These are phyloP conservation scores for Dipodomys spectabilis DNA, from an alignment of 2,113 vertebrate genomes.

Conservation along the genomic window DNA sequence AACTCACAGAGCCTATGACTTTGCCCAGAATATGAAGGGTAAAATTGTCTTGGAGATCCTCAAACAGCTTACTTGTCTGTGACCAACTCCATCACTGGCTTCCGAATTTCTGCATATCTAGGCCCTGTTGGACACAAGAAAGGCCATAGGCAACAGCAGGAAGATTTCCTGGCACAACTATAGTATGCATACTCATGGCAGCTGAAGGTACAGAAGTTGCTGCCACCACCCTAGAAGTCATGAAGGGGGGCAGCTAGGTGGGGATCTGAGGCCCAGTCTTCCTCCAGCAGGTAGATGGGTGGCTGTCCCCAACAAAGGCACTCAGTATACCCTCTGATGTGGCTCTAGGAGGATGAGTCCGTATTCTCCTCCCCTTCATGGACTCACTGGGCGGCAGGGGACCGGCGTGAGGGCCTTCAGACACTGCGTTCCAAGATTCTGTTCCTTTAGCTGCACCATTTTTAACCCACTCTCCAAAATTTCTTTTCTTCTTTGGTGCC, in stretches of 20 bases:
- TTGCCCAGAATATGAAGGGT: not conserved
- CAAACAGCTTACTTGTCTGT: not conserved
- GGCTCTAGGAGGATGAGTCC: not conserved
- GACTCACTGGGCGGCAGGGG: not conserved
- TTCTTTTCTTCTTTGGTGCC: no score
- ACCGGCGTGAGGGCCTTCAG: not conserved
- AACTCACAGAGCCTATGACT: not conserved
- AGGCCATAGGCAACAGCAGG: not conserved
- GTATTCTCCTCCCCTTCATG: not conserved
- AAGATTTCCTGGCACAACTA: slow-evolving; percentile 43
- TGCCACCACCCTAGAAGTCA: slow-evolving; percentile 70
- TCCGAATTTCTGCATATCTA: not conserved
- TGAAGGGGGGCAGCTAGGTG: not conserved
- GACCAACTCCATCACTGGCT: not conserved
- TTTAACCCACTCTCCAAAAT: no score
- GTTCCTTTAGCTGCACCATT: not conserved
- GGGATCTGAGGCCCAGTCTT: not conserved
- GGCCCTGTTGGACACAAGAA: no score
- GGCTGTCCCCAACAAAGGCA: accelerated
- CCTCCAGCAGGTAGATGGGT: not conserved
- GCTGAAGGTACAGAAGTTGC: slow-evolving; percentile 87
- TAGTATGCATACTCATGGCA: slow-evolving; percentile 27
- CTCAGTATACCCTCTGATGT: no score
- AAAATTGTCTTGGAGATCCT: not conserved
- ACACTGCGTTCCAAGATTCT: not conserved